These are phyloP conservation scores for Poicephalus meyeri DNA, from an alignment of 2,113 vertebrate species.

Conservation along the genomic window DNA sequence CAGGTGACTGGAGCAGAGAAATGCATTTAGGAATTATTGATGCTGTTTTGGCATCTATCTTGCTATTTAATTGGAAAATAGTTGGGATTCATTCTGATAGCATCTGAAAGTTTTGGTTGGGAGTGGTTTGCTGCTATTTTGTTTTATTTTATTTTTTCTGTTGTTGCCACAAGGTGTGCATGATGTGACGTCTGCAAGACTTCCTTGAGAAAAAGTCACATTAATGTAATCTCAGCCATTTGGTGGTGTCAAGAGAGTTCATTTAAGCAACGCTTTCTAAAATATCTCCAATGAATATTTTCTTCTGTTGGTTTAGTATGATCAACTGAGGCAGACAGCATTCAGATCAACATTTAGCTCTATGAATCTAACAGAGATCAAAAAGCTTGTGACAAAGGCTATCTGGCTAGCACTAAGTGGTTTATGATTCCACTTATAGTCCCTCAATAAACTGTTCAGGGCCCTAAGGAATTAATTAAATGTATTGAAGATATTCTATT, in stretches of 20 bases:
- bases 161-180: fast-evolving
- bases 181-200: neutral
- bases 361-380: neutral
- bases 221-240: neutral
- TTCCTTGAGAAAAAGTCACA: neutral
- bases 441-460: neutral
- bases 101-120: neutral
- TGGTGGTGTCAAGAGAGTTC: neutral
- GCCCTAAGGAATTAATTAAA: neutral
- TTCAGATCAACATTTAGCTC: neutral
- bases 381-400: neutral
- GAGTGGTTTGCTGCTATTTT: neutral
- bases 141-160: neutral
- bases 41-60: neutral
- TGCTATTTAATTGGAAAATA: neutral
- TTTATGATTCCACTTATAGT: neutral
- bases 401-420: neutral
- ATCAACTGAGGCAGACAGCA: neutral
- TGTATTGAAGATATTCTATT: neutral
- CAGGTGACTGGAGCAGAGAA: neutral
- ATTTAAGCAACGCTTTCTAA: neutral
- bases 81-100: neutral
- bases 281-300: neutral
- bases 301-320: neutral
- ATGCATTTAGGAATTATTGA: neutral